Evolutionary conservation across 1,140 invertebrate genomes (phyloP).

Genomic region (Danaus melanippus): DNA sequence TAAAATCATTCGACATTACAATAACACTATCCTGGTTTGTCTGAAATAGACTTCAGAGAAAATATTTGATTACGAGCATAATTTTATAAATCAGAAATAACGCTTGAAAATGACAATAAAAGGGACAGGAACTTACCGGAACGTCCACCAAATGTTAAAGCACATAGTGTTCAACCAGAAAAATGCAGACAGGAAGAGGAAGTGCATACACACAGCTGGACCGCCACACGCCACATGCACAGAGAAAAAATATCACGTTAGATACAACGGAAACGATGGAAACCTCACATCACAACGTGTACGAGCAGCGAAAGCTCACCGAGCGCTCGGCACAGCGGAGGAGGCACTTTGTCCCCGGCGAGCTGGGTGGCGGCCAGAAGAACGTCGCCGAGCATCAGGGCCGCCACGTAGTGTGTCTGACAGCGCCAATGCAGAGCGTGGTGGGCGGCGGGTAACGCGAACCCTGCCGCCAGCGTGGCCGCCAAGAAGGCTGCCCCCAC

Average conservation of each 20-base stretch:
- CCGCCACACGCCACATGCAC: conserved; percentile 72
- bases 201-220: conserved; percentile 88
- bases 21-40: too few relatives aligned
- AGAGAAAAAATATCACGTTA: conserved; percentile 21
- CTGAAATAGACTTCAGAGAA: too few relatives aligned
- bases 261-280: conserved; percentile 2
- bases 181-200: conserved; percentile 94
- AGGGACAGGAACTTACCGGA: conserved; percentile 75
- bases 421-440: conserved; percentile 89
- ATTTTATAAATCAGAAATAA: too few relatives aligned
- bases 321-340: conserved; percentile 74
- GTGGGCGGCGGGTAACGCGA: conserved; percentile 83
- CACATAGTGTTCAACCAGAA: conserved; percentile 98
- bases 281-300: not conserved
- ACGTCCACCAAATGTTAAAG: conserved; percentile 96
- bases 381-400: conserved; percentile 83
- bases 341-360: conserved; percentile 72
- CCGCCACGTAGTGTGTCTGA: conserved; percentile 86
- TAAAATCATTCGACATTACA: too few relatives aligned
- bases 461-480: conserved; percentile 82
- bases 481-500: conserved; percentile 84
- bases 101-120: too few relatives aligned
- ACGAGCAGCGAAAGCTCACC: conserved; percentile 71
- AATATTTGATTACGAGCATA: too few relatives aligned
- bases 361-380: conserved; percentile 83